These are phyloP conservation scores for Aphyosemion australe DNA, from an alignment of 2,113 vertebrate genomes.

Conservation along the genomic window DNA sequence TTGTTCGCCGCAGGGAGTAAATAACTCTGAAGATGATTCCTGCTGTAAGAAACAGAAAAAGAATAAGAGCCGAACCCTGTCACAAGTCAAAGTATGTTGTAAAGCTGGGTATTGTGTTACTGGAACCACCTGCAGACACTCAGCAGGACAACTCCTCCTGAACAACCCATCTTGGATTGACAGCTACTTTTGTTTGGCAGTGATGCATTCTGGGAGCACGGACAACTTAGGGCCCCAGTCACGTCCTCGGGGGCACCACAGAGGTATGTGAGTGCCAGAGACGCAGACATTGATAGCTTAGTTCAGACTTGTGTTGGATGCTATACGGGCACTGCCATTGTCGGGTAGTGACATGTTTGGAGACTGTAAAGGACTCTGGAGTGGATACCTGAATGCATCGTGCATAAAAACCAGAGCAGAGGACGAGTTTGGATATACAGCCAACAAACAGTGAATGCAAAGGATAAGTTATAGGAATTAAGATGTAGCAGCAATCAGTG, in stretches of 20 bases:
- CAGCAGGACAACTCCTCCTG: slow-evolving; percentile 23
- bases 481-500: slow-evolving; percentile 14
- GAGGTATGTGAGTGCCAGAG: slow-evolving; percentile 25
- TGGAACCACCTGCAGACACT: slow-evolving; percentile 1
- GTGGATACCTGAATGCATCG: not conserved
- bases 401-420: slow-evolving; percentile 9
- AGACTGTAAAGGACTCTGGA: slow-evolving; percentile 29
- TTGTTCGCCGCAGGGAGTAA: not conserved
- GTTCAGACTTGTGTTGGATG: slow-evolving; percentile 37
- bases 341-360: slow-evolving; percentile 16
- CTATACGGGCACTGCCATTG: slow-evolving; percentile 53
- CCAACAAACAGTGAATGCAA: slow-evolving; percentile 28
- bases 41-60: not conserved
- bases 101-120: not conserved
- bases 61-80: not conserved
- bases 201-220: slow-evolving; percentile 38
- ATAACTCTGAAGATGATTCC: slow-evolving; percentile 9
- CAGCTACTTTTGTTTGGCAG: slow-evolving; percentile 43
- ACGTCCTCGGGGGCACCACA: slow-evolving; percentile 37
- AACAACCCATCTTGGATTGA: slow-evolving; percentile 25
- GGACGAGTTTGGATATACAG: slow-evolving; percentile 12
- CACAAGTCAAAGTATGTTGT: slow-evolving; percentile 11
- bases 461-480: slow-evolving; percentile 24
- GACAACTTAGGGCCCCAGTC: slow-evolving; percentile 40
- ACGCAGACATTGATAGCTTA: slow-evolving; percentile 34